Percentiles rank a stretch among this genome's conserved stretches.
These are phyloP conservation scores for Campylorhamphus procurvoides DNA, from an alignment of 2,113 vertebrate species.

Conservation along the genomic window DNA sequence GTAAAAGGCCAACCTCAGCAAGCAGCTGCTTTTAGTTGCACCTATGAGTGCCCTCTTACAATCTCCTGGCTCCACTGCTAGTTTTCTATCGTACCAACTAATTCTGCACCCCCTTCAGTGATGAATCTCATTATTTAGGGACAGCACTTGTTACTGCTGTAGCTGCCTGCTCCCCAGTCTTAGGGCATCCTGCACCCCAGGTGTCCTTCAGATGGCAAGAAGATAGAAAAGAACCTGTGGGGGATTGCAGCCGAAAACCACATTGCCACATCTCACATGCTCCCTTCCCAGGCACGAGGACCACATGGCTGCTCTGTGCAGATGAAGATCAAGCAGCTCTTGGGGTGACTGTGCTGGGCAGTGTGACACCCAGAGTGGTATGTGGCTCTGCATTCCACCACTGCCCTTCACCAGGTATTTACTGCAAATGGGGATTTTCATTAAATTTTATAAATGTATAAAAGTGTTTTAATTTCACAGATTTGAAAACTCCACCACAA, in stretches of 20 bases:
- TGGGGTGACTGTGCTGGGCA: background rate
- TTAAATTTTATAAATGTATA: background rate
- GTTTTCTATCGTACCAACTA: background rate
- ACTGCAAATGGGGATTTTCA: background rate
- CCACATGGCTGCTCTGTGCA: fast-evolving
- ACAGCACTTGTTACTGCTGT: background rate
- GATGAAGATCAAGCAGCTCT: fast-evolving
- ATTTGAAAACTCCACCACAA: background rate
- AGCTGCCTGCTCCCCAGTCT: background rate
- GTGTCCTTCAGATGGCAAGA: background rate
- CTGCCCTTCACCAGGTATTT: background rate
- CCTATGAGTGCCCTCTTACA: background rate
- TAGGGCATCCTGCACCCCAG: background rate
- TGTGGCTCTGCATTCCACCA: background rate
- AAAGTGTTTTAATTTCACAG: background rate
- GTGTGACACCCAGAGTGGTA: background rate
- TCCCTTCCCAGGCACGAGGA: background rate
- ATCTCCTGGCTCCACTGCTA: background rate
- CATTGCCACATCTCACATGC: fast-evolving
- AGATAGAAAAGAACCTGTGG: background rate
- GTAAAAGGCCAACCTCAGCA: background rate
- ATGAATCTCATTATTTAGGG: background rate
- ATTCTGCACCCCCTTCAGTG: background rate
- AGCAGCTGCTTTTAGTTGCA: background rate
- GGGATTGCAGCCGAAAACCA: background rate